Base-by-base conservation (phyloP, 2,888 invertebrate genomes). In the Apocheima hispidaria region DNA sequence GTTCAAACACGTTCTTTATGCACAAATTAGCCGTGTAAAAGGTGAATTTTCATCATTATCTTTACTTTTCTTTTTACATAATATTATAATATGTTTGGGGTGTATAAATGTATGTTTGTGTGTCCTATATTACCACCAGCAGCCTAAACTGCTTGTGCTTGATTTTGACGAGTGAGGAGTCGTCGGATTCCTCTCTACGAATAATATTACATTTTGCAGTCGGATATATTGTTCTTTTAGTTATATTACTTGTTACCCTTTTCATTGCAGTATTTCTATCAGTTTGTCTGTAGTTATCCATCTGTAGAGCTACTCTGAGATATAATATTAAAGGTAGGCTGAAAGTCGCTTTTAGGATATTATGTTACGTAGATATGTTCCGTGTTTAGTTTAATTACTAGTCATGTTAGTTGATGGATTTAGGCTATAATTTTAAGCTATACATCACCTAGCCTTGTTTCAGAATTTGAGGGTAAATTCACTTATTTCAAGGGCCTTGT, bases 311-410 rank as follows among this genome's bases (percentile, higher is more conserved):
- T 51, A 16, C 12, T 51, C 51, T 18, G 40, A 20, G 16, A 2
- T 18, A 20, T 10, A 26, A 14, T 40, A 30, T 6, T 40, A 18
- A 30, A 28, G 40, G 36, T 50, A 49, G 38, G 26, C 30, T 46
- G 33, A 28, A 60, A 60, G 59, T 53, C 41, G 53, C 23, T 33
- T 48, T 60, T 26, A 26, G 43, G 18, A 53, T 26, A 41, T 38
- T 46, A 51, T 51, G 26, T 38, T 38, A 21, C 21, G 7, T 49
- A 21, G 2, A 36, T 14, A 40, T 28, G 30, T 38, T 9, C 51
- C 28, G 40, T 38, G 36, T 33, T 38, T 26, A 23, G 36, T 21
- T 38, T 49, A 49, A 49, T 49, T 36, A 50, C 36, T 48, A 30
- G 18, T 35, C 12, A 9, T 49, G 21, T 21, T 49, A 21, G 35